Evolutionary conservation across 2,888 invertebrate genomes (phyloP).

Genomic region (Empis livida): DNA sequence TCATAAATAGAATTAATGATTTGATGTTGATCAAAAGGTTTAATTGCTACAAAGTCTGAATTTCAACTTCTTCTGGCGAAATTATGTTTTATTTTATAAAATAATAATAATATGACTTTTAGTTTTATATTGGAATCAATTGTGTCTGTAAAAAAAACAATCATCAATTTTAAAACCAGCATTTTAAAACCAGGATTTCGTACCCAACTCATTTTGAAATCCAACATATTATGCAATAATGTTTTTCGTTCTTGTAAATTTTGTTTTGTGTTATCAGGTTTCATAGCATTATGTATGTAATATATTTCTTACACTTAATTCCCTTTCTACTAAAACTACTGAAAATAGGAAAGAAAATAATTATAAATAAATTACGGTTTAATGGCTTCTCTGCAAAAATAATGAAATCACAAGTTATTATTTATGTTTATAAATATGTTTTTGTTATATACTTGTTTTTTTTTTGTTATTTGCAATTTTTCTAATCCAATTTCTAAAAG

Average conservation of each 20-base stretch:
- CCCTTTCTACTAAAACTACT: not conserved
- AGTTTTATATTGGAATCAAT: no score
- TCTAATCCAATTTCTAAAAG: constrained; percentile 35
- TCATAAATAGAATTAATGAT: constrained; percentile 22
- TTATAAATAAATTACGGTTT: not conserved
- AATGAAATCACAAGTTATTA: not conserved
- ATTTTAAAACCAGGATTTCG: no score
- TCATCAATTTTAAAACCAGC: no score
- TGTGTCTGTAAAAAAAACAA: no score
- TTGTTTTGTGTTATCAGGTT: constrained; percentile 14
- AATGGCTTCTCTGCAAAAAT: not conserved
- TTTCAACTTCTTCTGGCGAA: no score
- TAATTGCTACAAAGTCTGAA: constrained; percentile 25
- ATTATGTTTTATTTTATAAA: no score
- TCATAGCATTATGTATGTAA: constrained; percentile 27
- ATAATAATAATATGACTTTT: no score
- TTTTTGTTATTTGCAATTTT: constrained; percentile 24
- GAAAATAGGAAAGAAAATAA: not conserved
- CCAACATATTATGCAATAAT: constrained; percentile 23
- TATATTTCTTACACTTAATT: constrained; percentile 28
- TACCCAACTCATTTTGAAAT: constrained; percentile 27
- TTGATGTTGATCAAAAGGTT: constrained; percentile 14
- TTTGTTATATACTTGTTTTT: constrained; percentile 11
- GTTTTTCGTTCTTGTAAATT: constrained; percentile 22
- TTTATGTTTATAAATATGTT: constrained; percentile 5